These are phyloP conservation scores for Agrotis ipsilon DNA, from an alignment of 2,888 invertebrate species.

Conservation along the genomic window DNA sequence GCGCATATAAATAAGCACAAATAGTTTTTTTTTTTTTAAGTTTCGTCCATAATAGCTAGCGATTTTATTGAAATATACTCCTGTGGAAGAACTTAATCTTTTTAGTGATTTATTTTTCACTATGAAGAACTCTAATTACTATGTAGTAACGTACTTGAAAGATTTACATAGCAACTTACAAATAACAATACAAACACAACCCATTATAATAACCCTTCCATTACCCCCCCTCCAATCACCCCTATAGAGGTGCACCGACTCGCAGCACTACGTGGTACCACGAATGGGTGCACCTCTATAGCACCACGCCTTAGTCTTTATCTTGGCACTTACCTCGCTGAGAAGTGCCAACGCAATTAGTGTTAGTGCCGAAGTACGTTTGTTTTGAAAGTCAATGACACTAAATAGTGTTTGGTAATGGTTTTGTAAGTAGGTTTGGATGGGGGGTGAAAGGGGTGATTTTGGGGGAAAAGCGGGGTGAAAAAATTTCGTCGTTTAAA, in stretches of 20 bases:
- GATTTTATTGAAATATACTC: no score
- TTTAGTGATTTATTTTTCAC: no score
- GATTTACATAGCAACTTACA: no score
- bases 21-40: no score
- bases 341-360: constrained; percentile 51
- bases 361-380: constrained; percentile 35
- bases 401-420: constrained; percentile 30
- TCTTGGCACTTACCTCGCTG: constrained; percentile 40
- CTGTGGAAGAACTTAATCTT: no score
- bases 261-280: constrained; percentile 20
- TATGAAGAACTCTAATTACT: no score
- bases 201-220: constrained; percentile 12
- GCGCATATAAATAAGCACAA: no score
- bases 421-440: background rate
- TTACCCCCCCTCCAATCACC: constrained; percentile 6
- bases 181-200: background rate
- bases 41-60: no score
- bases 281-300: constrained; percentile 40
- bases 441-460: background rate
- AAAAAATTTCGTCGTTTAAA: background rate
- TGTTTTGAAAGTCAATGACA: constrained; percentile 43
- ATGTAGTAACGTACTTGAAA: no score
- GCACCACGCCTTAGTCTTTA: constrained; percentile 39
- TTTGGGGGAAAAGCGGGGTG: background rate
- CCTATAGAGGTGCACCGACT: constrained; percentile 28